Evolutionary conservation across 2,888 invertebrate genomes (phyloP), one percentile per base, ranked within the genome.

Genomic region (Brassicogethes aeneus): DNA sequence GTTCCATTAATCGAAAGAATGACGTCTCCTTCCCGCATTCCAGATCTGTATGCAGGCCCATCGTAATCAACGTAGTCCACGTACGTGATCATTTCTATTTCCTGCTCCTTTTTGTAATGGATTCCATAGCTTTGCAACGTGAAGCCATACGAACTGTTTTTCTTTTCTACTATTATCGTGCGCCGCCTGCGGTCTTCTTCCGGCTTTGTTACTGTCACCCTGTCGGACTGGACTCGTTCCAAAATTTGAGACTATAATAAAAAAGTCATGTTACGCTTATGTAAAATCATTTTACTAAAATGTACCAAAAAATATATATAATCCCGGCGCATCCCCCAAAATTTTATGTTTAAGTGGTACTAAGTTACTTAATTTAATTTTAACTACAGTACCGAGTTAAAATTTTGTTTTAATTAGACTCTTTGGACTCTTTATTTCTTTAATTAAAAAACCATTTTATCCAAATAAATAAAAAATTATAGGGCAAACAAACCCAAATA

Each of bases 121-220:
- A 96, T 94, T 23, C 95, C 95, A 65, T 96, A 96, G 57, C 94
- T 95, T 78, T 96, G 95, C 30, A 96, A 72, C 0, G 95, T 95
- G 69, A 96, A 96, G 10, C 96, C 96, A 65, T 90, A 96, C 17
- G 87, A 87, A 34, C 85, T 85, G 64, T 85, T 87, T 62, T 83
- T 86, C 70, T 89, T 88, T 66, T 93, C 91, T 3, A 91, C 83
- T 45, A 96, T 92, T 45, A 95, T 94, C 12, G 95, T 87, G 33
- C 95, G 78, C 44, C 90, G 76, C 14, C 89, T 74, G 56, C 91
- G 85, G 65, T 94, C 91, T 55, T 90, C 90, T 53, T 88, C 87
- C 5, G 82, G 79, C 57, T 84, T 81, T 12, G 81, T 80, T 5
- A 76, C 70, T 16, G 81, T 74, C 46, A 80, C 75, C 37, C 84